These are phyloP conservation scores for Smutsia temminckii DNA, from an alignment of 2,797 vertebrate species.

Conservation along the genomic window DNA sequence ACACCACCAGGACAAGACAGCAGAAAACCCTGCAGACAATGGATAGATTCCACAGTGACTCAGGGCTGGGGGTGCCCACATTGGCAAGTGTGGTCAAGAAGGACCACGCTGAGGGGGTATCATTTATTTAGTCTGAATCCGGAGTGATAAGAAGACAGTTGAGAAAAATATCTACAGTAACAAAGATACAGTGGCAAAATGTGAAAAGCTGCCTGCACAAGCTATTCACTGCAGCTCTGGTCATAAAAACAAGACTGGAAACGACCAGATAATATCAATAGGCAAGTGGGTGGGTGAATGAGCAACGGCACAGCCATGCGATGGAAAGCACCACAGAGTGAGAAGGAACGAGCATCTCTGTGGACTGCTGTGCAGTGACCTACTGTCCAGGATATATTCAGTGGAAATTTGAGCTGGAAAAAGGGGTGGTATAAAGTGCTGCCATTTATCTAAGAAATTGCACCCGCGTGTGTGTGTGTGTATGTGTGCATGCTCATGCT, in stretches of 20 bases:
- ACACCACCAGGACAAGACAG: not conserved
- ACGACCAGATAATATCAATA: not conserved
- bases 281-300: too few relatives aligned
- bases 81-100: not conserved
- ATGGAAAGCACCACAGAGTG: not conserved
- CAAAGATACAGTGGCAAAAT: not conserved
- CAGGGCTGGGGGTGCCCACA: not conserved
- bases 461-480: not conserved
- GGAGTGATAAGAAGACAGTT: not conserved
- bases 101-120: not conserved
- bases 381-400: too few relatives aligned
- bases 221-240: not conserved
- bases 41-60: not conserved
- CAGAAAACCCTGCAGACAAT: not conserved
- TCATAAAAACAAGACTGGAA: not conserved
- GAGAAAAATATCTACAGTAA: not conserved
- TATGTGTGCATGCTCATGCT: too few relatives aligned
- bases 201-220: not conserved
- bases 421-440: not conserved
- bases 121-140: not conserved
- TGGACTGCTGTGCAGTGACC: not conserved
- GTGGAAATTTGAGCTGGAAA: not conserved
- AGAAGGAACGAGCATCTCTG: too few relatives aligned
- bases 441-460: not conserved
- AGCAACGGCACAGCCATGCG: accelerated